These are phyloP conservation scores for Hoplodrina blanda DNA, from an alignment of 2,888 invertebrate genomes.

Conservation along the genomic window DNA sequence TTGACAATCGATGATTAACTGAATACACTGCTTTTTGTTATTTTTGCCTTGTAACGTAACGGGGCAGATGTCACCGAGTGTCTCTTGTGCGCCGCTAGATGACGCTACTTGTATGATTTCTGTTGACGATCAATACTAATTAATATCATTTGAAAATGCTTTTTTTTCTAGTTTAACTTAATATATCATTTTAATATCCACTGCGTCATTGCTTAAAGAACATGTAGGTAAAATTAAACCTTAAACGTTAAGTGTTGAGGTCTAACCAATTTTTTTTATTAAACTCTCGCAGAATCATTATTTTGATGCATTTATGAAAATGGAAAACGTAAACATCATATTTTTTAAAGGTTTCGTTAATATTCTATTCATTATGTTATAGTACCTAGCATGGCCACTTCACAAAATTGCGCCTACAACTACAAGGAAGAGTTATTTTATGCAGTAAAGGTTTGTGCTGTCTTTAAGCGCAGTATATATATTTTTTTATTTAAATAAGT, in stretches of 20 bases:
- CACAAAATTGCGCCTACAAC: too few relatives aligned
- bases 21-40: slow-evolving; percentile 74
- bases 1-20: slow-evolving; percentile 84
- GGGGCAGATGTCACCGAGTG: slow-evolving; percentile 74
- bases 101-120: slow-evolving; percentile 57
- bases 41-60: slow-evolving; percentile 74
- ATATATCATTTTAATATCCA: neutral
- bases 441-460: neutral
- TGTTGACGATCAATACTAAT: slow-evolving; percentile 35
- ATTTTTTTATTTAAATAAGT: too few relatives aligned
- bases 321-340: too few relatives aligned
- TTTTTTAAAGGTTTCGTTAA: too few relatives aligned
- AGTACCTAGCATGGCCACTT: too few relatives aligned
- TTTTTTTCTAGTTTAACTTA: neutral
- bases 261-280: neutral
- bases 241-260: neutral
- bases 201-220: neutral
- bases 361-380: too few relatives aligned
- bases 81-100: slow-evolving; percentile 61
- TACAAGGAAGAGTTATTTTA: too few relatives aligned
- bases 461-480: too few relatives aligned
- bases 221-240: neutral
- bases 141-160: too few relatives aligned
- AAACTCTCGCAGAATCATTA: neutral
- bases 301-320: neutral